Evolutionary conservation across 2,797 vertebrate genomes (phyloP), one percentile per base, ranked within the genome.

Genomic region (Hyperoplus lanceolatus): DNA sequence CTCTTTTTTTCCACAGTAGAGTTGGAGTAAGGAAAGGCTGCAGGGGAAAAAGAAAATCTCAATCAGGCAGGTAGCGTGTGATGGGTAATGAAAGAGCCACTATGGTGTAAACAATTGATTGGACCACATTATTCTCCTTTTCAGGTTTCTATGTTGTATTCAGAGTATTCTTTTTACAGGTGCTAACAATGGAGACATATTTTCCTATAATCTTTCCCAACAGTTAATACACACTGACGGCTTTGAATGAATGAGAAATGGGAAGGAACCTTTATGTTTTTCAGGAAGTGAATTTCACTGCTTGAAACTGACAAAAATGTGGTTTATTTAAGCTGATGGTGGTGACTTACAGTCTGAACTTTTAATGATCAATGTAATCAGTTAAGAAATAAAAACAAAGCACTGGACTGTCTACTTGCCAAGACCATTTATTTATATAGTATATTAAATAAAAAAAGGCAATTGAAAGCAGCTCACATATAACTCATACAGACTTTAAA

Each of bases 41-140:
- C 29, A 65, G 82, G 92, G 92, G 95, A 96, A 29, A 29, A 29
- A 95, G 93, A 94, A 90, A 93, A 95, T 95, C 81, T 86, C 83
- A 87, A 87, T 89, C 87, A 93, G 91, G 75, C 64, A 84, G 89
- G 81, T 83, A 63, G 74, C 65, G 79, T 92, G 85, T 84, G 77
- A 78, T 83, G 77, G 80, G 82, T 90, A 87, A 87, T 64, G 29
- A 79, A 76, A 41, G 66, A 60, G 79, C 82, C 76, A 83, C 91
- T 87, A 89, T 91, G 86, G 84, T 66, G 77, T 79, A 90, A 89
- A 91, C 88, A 90, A 93, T 91, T 83, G 73, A 91, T 90, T 80
- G 66, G 46, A 85, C 50, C 53, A 49, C 73, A 60, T 83, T 76
- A 76, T 92, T 88, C 75, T 87, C 73, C 51, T 70, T 77, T 73